These are phyloP conservation scores for Trematomus loennbergii DNA, from an alignment of 2,113 vertebrate genomes.

Conservation along the genomic window DNA sequence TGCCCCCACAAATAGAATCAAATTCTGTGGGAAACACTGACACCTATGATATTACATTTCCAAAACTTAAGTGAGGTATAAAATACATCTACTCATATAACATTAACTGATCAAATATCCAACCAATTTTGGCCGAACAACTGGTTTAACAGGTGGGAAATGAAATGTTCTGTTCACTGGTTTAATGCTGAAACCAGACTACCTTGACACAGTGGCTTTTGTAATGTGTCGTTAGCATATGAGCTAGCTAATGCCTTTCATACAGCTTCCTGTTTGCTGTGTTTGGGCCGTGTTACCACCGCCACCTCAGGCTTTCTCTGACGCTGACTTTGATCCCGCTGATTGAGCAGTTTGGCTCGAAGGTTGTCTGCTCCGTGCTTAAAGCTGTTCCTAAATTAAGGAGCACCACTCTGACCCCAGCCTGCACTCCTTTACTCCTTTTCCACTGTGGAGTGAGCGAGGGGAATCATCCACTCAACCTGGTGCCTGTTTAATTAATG, in stretches of 20 bases:
- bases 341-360: conserved; percentile 49
- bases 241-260: conserved; percentile 15
- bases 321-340: conserved; percentile 59
- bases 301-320: conserved; percentile 47
- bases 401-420: conserved; percentile 3
- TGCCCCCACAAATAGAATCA: too few relatives aligned
- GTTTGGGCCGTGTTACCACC: conserved; percentile 47
- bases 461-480: not conserved
- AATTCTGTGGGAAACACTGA: too few relatives aligned
- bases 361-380: conserved; percentile 36
- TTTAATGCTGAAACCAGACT: too few relatives aligned
- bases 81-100: too few relatives aligned
- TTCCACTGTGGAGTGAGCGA: not conserved
- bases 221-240: not conserved
- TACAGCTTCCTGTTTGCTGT: conserved; percentile 29
- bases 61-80: too few relatives aligned
- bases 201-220: too few relatives aligned
- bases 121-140: too few relatives aligned
- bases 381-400: conserved; percentile 34
- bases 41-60: too few relatives aligned
- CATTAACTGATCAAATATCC: too few relatives aligned
- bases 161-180: too few relatives aligned
- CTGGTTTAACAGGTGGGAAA: too few relatives aligned
- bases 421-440: conserved; percentile 17
- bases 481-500: conserved; percentile 27